Percentiles rank a stretch among this genome's conserved stretches.
Evolutionary conservation across 1,140 invertebrate genomes (phyloP).

Genomic region (Trialeurodes vaporariorum): DNA sequence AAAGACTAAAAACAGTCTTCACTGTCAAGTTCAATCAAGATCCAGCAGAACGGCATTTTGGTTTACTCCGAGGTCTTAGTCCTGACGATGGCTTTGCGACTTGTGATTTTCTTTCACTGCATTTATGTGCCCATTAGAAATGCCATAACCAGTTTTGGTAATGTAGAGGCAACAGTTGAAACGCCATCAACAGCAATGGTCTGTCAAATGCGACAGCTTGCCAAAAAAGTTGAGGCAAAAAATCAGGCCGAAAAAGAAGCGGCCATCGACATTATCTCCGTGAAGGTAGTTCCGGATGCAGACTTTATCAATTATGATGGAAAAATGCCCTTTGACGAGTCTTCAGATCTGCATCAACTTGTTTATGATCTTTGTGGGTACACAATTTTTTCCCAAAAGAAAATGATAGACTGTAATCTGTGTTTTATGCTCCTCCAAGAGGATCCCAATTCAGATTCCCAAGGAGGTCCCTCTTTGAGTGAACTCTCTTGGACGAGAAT

Average conservation of each 20-base stretch:
- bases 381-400: no score
- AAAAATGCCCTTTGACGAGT: no score
- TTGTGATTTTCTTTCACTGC: not conserved
- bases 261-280: no score
- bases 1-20: not conserved
- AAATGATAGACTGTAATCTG: no score
- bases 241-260: not conserved
- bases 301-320: no score
- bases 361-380: no score
- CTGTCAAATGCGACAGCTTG: not conserved
- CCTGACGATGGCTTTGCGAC: not conserved
- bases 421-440: no score
- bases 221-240: not conserved
- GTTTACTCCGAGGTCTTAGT: not conserved
- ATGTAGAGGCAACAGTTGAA: not conserved
- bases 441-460: no score
- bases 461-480: no score
- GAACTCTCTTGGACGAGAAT: no score
- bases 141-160: not conserved
- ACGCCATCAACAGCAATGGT: not conserved
- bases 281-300: no score
- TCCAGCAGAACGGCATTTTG: conserved; percentile 4
- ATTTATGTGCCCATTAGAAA: conserved; percentile 4
- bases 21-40: conserved; percentile 5
- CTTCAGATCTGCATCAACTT: no score